Base-by-base conservation (phyloP, 2,113 vertebrate genomes). In the Pygoscelis antarcticus region DNA sequence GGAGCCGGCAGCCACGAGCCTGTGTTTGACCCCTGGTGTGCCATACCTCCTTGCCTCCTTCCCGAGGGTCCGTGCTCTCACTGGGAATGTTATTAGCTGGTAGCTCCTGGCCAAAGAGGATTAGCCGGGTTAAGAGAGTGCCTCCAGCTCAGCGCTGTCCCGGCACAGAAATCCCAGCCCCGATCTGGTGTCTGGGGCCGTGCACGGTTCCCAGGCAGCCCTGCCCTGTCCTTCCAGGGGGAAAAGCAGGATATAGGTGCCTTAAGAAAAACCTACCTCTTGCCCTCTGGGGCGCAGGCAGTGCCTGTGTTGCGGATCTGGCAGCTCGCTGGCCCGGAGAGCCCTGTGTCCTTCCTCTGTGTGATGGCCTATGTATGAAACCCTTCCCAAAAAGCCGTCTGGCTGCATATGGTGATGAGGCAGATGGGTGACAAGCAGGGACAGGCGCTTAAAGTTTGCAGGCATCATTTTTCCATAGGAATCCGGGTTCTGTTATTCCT, bases 51-150 rank as follows among this genome's bases (percentile, higher is more conserved):
- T 84, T 64, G 78, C 65, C 66, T 70, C 75, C 89, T 96, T 70
- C 71, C 79, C 8, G 4, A 65, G 66, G 90, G 60, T 54, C 90
- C 2, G 2, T 26, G 83, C 88, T 83, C 54, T 36, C 3, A 0
- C 57, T 66, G 47, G 95, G 42, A 69, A 55, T 58, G 72, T 51
- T 51, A 79, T 96, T 96, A 97, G 64, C 52, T 1, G 0, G 58
- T 38, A 44, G 84, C 82, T 95, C 60, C 71, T 2, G 13, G 71
- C 36, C 94, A 94, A 96, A 95, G 96, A 96, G 88, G 94, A 96
- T 97, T 96, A 96, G 18, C 15, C 0, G 27, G 42, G 89, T 86
- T 96, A 95, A 92, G 77, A 77, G 82, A 69, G 70, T 78, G 52
- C 69, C 62, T 84, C 36, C 55, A 88, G 87, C 87, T 95, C 80